These are phyloP conservation scores for Lasioglossum malachurum DNA, from an alignment of 2,888 invertebrate species.

Conservation along the genomic window DNA sequence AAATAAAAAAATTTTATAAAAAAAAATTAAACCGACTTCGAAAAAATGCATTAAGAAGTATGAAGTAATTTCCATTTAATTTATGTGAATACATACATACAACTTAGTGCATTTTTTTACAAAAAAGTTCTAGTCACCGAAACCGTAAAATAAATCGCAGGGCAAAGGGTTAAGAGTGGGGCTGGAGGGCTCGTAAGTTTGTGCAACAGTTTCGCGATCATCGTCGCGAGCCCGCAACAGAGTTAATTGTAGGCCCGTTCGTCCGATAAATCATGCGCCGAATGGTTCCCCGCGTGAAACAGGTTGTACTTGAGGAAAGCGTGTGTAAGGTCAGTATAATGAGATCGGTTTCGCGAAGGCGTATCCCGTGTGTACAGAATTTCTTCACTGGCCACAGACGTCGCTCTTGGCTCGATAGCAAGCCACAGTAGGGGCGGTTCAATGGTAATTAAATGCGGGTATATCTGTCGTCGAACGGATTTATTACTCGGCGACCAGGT, in stretches of 20 bases:
- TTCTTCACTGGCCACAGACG: neutral
- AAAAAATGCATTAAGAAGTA: too few species aligned
- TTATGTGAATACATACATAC: too few species aligned
- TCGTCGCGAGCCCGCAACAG: neutral
- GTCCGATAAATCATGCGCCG: neutral
- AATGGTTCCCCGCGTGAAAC: neutral
- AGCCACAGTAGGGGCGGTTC: conserved; percentile 25
- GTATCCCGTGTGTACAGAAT: conserved; percentile 17
- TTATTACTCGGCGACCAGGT: conserved; percentile 41
- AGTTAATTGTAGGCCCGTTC: neutral
- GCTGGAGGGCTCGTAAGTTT: neutral
- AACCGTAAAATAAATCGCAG: too few species aligned
- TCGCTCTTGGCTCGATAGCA: conserved; percentile 15
- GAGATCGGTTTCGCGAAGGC: conserved; percentile 16
- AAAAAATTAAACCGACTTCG: too few species aligned
- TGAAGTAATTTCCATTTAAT: too few species aligned
- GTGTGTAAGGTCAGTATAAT: neutral
- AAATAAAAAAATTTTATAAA: too few species aligned
- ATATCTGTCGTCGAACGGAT: conserved; percentile 46
- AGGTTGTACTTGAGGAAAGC: conserved; percentile 4
- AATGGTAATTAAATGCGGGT: conserved; percentile 45
- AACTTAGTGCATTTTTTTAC: too few species aligned
- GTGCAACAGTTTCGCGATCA: neutral
- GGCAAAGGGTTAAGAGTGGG: neutral
- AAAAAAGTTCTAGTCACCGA: too few species aligned